phyloP scores from a whole-genome alignment of 2,888 invertebrate species.

The Phyto melanocephala region DNA sequence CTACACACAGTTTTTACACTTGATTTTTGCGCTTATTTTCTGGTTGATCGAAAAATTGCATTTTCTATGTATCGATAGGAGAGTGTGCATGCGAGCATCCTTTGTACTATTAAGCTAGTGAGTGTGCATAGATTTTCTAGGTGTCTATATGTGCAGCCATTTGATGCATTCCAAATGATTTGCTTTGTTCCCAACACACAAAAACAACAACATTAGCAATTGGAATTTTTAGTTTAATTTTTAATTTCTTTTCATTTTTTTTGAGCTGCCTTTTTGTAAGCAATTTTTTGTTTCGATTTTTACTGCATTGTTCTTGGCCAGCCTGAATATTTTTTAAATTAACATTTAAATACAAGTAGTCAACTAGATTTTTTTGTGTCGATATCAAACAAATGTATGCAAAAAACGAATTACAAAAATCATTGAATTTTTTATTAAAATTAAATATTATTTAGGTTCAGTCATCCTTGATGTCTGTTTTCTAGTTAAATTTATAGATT shows the following conservation, averaged over 20 bases:
- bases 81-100: constrained; percentile 15
- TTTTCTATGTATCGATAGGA: constrained; percentile 31
- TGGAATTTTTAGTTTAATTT: constrained; percentile 51
- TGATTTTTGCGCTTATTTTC: constrained; percentile 77
- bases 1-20: constrained; percentile 49
- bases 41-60: constrained; percentile 75
- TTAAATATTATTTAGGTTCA: constrained; percentile 15
- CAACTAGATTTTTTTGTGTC: constrained; percentile 5
- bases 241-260: constrained; percentile 4
- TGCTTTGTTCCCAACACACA: constrained; percentile 19
- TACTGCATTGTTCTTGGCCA: constrained; percentile 28
- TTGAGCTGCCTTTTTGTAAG: background rate
- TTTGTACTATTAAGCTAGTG: constrained; percentile 18
- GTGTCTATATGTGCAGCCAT: constrained; percentile 34
- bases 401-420: background rate
- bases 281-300: background rate
- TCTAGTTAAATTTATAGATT: background rate
- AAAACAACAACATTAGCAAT: constrained; percentile 34
- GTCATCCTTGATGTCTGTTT: constrained; percentile 23
- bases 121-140: constrained; percentile 44
- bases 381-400: background rate
- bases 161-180: constrained; percentile 63
- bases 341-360: constrained; percentile 50
- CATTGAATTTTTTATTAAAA: constrained; percentile 23
- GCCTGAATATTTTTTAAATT: constrained; percentile 32